Percentiles rank a stretch among this genome's conserved stretches.
Evolutionary conservation across 2,113 vertebrate species (phyloP).

Genomic region (Ia io): DNA sequence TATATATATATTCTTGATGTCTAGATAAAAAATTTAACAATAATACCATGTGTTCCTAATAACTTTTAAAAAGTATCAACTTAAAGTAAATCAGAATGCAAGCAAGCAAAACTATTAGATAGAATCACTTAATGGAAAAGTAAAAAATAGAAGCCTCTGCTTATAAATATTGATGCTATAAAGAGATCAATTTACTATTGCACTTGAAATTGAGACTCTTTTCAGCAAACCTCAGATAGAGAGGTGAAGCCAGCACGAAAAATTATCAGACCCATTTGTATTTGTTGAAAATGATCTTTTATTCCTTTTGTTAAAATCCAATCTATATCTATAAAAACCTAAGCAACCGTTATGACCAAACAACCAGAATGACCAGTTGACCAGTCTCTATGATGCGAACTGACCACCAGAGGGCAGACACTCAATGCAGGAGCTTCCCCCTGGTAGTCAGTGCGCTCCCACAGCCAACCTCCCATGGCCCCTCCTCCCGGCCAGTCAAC

Average conservation of each 20-base stretch:
- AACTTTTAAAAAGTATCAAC: neutral
- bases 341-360: too few relatives aligned
- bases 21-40: neutral
- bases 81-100: neutral
- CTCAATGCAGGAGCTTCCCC: too few relatives aligned
- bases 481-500: too few relatives aligned
- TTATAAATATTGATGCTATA: neutral
- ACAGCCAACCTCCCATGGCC: too few relatives aligned
- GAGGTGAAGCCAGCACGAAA: neutral
- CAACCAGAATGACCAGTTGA: too few relatives aligned
- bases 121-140: neutral
- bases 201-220: neutral
- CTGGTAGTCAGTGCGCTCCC: too few relatives aligned
- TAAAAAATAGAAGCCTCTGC: neutral
- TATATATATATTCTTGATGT: neutral
- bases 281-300: neutral
- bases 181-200: neutral
- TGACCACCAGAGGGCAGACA: too few relatives aligned
- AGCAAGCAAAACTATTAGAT: neutral
- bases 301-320: slow-evolving; percentile 16
- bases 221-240: neutral
- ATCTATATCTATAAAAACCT: neutral
- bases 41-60: neutral
- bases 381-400: too few relatives aligned
- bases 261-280: neutral